Percentiles rank a stretch among this genome's conserved stretches.
phyloP scores from a whole-genome alignment of 2,888 invertebrate species.

The Amiota mariae region DNA sequence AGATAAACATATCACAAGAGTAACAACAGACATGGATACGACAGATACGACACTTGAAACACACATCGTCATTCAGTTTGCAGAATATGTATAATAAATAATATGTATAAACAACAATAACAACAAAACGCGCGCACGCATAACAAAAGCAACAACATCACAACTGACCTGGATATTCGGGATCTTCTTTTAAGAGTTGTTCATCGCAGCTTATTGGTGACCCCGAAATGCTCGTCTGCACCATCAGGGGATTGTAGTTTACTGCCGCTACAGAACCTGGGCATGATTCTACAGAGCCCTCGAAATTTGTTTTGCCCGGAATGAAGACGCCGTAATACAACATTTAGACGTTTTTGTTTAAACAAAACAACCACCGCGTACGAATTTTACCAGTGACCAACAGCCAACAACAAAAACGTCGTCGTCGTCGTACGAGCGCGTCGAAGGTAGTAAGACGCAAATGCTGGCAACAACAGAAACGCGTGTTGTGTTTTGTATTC shows the following conservation, averaged over 20 bases:
- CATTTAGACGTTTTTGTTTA: constrained; percentile 41
- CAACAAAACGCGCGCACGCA: no score
- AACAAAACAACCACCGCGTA: neutral
- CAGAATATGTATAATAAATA: no score
- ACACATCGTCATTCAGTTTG: no score
- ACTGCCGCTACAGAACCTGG: constrained; percentile 55
- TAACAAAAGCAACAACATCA: no score
- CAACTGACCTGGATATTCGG: constrained; percentile 59
- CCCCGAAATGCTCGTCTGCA: neutral
- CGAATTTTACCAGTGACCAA: neutral
- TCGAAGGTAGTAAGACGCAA: neutral
- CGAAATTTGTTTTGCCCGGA: constrained; percentile 54
- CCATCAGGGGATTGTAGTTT: constrained; percentile 40
- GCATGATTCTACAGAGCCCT: constrained; percentile 48
- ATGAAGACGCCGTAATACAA: constrained; percentile 53
- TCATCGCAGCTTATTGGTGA: neutral
- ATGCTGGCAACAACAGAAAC: no score
- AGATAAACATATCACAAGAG: neutral
- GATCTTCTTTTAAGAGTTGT: constrained; percentile 47
- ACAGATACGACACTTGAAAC: no score
- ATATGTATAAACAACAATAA: neutral
- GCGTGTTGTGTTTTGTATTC: no score
- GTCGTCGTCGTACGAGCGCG: neutral
- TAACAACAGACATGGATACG: neutral
- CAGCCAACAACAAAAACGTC: neutral